Base-by-base conservation (phyloP, 2,113 vertebrate species). In the Cyrtonyx montezumae region DNA sequence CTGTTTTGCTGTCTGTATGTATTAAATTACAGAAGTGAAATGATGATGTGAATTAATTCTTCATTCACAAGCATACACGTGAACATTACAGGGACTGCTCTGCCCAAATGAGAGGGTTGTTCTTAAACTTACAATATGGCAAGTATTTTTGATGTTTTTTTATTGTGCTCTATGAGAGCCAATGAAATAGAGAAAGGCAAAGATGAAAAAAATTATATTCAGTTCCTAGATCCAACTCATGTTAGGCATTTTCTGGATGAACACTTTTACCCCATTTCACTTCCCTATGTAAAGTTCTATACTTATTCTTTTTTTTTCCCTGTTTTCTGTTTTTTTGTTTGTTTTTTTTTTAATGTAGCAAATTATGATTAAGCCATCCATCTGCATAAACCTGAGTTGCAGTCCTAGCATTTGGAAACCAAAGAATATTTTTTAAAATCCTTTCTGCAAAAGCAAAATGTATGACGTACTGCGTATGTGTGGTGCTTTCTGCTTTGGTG, bases 21-120 rank as follows among this genome's bases (percentile, higher is more conserved):
- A 93, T 49, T 76, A 93, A 86, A 48, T 76, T 78, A 88, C 82
- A 75, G 63, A 87, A 93, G 66, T 83, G 96, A 91, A 91, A 94
- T 91, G 74, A 91, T 89, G 89, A 85, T 68, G 58, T 34, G 62
- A 84, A 96, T 95, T 96, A 94, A 91, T 78, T 90, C 48, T 32
- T 93, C 90, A 88, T 91, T 53, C 82, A 40, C 79, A 68, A 67
- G 49, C 36, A 81, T 95, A 65, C 89, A 93, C 78, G 55, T 75
- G 67, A 93, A 55, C 56, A 84, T 81, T 68, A 63, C 21, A 69
- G 49, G 37, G 58, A 89, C 91, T 77, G 42, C 86, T 79, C 56
- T 77, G 76, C 8, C 75, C 79, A 75, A 78, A 62, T 25, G 23
- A 79, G 32, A 51, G 20, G 34, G 2, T 32, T 90, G 37, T 42